Evolutionary conservation across 2,888 invertebrate genomes (phyloP).

Genomic region (Pollenia angustigena): DNA sequence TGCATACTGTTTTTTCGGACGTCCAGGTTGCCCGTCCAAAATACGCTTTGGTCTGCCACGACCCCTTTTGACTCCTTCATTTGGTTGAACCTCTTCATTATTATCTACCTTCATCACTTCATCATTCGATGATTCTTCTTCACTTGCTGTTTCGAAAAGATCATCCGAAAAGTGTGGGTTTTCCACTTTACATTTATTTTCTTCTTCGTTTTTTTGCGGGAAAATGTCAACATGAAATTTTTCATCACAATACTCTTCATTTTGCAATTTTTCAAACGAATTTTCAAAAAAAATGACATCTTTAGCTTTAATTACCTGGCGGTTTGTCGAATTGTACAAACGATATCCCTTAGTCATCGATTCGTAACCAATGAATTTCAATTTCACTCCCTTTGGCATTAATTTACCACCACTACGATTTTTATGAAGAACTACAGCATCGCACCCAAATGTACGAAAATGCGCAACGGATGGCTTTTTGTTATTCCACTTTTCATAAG

Average conservation of each 20-base stretch:
- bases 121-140: not conserved
- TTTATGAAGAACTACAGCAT: slow-evolving; percentile 60
- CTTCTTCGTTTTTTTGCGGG: not conserved
- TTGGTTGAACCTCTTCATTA: not conserved
- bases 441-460: slow-evolving; percentile 65
- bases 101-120: not conserved
- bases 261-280: slow-evolving; percentile 37
- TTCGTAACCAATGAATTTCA: slow-evolving; percentile 64
- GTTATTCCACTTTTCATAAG: too few species aligned
- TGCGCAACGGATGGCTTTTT: slow-evolving; percentile 64
- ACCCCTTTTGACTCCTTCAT: slow-evolving; percentile 19
- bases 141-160: slow-evolving; percentile 42
- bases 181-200: slow-evolving; percentile 8
- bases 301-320: slow-evolving; percentile 55
- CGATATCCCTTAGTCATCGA: slow-evolving; percentile 60
- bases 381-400: slow-evolving; percentile 54
- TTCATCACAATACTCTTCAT: not conserved
- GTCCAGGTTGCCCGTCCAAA: slow-evolving; percentile 43
- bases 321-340: slow-evolving; percentile 41
- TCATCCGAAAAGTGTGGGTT: not conserved
- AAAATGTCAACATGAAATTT: slow-evolving; percentile 12
- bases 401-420: slow-evolving; percentile 46
- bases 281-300: slow-evolving; percentile 53
- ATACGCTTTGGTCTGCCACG: slow-evolving; percentile 55
- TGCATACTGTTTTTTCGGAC: slow-evolving; percentile 58